Conservation (phyloP, 2,888 invertebrate species). For the Hydriomena furcata region DNA sequence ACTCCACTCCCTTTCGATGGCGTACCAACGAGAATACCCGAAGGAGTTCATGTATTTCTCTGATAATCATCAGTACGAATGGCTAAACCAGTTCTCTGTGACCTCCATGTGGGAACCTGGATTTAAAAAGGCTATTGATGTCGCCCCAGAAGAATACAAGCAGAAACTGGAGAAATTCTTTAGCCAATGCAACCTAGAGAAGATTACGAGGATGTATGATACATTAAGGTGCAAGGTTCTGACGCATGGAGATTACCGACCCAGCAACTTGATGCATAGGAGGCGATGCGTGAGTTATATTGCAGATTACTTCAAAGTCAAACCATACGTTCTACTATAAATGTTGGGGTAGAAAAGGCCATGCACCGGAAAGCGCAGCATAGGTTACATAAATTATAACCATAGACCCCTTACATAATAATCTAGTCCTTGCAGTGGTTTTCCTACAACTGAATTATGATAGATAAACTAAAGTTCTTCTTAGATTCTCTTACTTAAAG, state of each 20-base stretch:
- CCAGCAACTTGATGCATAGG: conserved; percentile 49
- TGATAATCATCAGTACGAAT: conserved; percentile 5
- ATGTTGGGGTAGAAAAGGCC: no score
- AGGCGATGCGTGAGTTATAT: conserved; percentile 26
- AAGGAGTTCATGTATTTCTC: conserved; percentile 37
- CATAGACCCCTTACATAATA: no score
- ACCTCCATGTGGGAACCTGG: conserved; percentile 10
- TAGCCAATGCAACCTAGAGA: conserved; percentile 4
- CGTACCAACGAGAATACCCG: conserved; percentile 45
- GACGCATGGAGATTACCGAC: conserved; percentile 51
- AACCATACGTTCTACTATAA: no score
- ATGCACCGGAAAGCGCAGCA: no score
- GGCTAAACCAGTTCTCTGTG: conserved; percentile 8
- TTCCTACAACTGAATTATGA: no score
- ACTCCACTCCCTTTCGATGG: conserved; percentile 57
- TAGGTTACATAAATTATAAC: no score
- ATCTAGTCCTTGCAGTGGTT: no score
- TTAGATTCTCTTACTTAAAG: no score
- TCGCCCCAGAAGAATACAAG: conserved; percentile 4
- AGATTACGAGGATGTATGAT: conserved; percentile 32
- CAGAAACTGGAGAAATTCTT: conserved; percentile 10
- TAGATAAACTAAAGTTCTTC: no score
- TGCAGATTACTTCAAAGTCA: no score
- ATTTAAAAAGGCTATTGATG: conserved; percentile 3
- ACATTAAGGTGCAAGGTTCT: conserved; percentile 13